phyloP scores from a whole-genome alignment of 2,797 vertebrate species.

The Oryzias dopingdopingensis region DNA sequence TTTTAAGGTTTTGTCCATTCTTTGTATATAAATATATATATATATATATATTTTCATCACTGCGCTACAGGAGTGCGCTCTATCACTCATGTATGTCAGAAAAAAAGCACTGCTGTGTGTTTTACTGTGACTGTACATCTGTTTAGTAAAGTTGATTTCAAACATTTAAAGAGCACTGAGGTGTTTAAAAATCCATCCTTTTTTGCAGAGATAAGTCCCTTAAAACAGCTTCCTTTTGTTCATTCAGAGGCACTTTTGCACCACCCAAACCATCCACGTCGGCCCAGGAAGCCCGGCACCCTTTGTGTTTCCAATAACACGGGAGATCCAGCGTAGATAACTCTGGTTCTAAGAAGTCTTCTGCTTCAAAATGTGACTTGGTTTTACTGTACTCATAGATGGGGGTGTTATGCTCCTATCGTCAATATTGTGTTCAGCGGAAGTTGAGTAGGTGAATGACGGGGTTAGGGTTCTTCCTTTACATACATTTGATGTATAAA shows the following conservation, averaged over 20 bases:
- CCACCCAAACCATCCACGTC: not conserved
- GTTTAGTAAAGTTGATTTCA: constrained; percentile 34
- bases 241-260: not conserved
- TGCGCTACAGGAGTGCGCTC: not conserved
- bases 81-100: not conserved
- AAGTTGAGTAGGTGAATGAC: constrained; percentile 60
- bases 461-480: constrained; percentile 39
- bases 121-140: constrained; percentile 9
- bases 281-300: not conserved
- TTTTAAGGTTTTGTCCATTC: not conserved
- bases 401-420: constrained; percentile 54
- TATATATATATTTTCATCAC: constrained; percentile 3
- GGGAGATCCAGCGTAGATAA: not conserved
- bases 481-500: constrained; percentile 52
- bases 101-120: constrained; percentile 4
- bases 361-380: constrained; percentile 1
- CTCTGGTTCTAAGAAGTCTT: not conserved
- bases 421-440: constrained; percentile 53
- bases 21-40: constrained; percentile 8
- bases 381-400: constrained; percentile 1
- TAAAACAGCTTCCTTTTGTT: not conserved
- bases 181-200: not conserved
- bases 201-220: too few relatives aligned
- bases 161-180: not conserved
- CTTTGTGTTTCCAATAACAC: not conserved